Conservation (phyloP, 2,113 vertebrate genomes). For the Sander vitreus region DNA sequence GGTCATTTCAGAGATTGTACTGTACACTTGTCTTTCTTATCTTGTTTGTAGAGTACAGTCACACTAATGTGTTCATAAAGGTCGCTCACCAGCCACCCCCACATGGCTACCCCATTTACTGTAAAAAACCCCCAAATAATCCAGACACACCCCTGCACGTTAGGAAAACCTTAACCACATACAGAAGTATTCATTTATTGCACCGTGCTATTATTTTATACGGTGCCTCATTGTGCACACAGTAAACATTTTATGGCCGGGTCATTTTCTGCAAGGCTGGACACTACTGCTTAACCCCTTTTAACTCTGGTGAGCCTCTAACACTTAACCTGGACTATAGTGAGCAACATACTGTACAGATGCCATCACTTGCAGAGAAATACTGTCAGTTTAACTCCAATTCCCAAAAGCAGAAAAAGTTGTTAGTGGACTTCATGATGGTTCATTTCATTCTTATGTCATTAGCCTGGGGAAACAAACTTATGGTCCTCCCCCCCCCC, state of each 20-base stretch:
- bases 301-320: neutral
- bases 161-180: neutral
- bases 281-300: constrained; percentile 36
- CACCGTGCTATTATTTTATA: neutral
- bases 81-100: neutral
- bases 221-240: constrained; percentile 11
- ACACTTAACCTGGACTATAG: neutral
- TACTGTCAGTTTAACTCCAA: neutral
- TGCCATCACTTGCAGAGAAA: constrained; percentile 1
- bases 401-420: neutral
- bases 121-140: too few relatives aligned
- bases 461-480: neutral
- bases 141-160: neutral
- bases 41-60: neutral
- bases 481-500: too few relatives aligned
- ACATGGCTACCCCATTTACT: too few relatives aligned
- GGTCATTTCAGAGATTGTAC: neutral
- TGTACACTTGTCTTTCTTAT: neutral
- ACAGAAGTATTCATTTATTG: neutral
- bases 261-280: constrained; percentile 34
- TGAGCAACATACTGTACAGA: neutral
- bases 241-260: constrained; percentile 14
- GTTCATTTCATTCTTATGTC: neutral
- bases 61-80: neutral
- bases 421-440: neutral